Conservation (phyloP, 2,888 invertebrate species). For the Himalopsyche tibetana region DNA sequence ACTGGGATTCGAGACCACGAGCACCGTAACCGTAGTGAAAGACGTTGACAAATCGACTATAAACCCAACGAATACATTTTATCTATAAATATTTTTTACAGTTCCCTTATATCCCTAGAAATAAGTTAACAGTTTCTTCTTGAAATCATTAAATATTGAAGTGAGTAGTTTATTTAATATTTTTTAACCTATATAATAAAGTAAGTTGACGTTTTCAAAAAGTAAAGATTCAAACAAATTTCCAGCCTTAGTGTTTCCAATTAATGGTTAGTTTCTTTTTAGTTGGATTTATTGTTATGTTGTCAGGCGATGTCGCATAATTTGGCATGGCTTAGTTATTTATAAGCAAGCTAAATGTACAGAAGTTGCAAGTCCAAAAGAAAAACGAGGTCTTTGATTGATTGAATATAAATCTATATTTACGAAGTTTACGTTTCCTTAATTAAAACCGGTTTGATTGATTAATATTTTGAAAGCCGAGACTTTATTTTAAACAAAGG, state of each 20-base stretch:
- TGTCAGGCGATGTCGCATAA: background rate
- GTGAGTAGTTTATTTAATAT: too few species aligned
- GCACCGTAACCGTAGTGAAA: too few species aligned
- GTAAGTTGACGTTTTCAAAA: too few species aligned
- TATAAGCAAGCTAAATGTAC: background rate
- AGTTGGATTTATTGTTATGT: slow-evolving; percentile 5
- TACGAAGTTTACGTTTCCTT: slow-evolving; percentile 28
- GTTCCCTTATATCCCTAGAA: too few species aligned
- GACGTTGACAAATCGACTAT: too few species aligned
- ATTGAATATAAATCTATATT: slow-evolving; percentile 42
- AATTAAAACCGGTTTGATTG: slow-evolving; percentile 40
- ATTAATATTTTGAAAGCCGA: slow-evolving; percentile 27
- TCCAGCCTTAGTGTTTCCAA: background rate
- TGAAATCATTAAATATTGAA: too few species aligned
- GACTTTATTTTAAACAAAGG: slow-evolving; percentile 25
- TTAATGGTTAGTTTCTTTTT: slow-evolving; percentile 58
- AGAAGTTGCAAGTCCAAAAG: slow-evolving; percentile 1
- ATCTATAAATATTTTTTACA: too few species aligned
- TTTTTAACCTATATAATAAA: too few species aligned
- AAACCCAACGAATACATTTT: too few species aligned
- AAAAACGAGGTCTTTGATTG: slow-evolving; percentile 35
- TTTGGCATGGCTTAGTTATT: background rate
- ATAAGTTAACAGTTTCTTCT: too few species aligned
- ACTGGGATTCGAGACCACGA: too few species aligned
- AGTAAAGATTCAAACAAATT: too few species aligned